These are phyloP conservation scores for Sericinus montela DNA, from an alignment of 2,888 invertebrate genomes.

Conservation along the genomic window DNA sequence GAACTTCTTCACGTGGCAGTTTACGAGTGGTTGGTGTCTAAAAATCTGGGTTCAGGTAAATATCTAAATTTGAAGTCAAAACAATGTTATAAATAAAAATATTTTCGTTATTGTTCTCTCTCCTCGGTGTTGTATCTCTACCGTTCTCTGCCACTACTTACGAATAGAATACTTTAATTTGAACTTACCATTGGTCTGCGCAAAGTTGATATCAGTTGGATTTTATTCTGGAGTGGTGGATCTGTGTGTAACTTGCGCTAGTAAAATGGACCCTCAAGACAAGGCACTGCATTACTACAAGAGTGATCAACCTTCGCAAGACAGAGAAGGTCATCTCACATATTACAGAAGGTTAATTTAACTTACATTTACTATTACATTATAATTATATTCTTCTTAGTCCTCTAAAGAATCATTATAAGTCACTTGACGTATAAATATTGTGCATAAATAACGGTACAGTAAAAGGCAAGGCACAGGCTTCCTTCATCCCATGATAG, in stretches of 20 bases:
- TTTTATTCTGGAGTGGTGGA: conserved; percentile 95
- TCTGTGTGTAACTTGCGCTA: conserved; percentile 90
- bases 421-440: too few relatives aligned
- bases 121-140: too few relatives aligned
- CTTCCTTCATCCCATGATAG: too few relatives aligned
- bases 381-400: too few relatives aligned
- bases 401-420: too few relatives aligned
- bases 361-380: too few relatives aligned
- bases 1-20: conserved; percentile 94
- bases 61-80: background rate
- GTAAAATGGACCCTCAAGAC: conserved; percentile 92
- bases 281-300: conserved; percentile 93
- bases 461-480: too few relatives aligned
- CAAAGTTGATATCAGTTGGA: conserved; percentile 87
- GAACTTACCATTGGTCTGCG: conserved; percentile 90
- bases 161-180: too few relatives aligned
- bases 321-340: conserved; percentile 88
- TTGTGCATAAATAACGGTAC: too few relatives aligned
- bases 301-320: conserved; percentile 89
- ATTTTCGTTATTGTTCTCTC: too few relatives aligned
- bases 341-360: conserved; percentile 81
- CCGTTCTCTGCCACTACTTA: too few relatives aligned
- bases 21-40: conserved; percentile 94
- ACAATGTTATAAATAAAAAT: too few relatives aligned
- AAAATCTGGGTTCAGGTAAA: conserved; percentile 81